Evolutionary conservation across 2,113 vertebrate species (phyloP), one percentile per base, ranked within the genome.

Genomic region (Chitala chitala): DNA sequence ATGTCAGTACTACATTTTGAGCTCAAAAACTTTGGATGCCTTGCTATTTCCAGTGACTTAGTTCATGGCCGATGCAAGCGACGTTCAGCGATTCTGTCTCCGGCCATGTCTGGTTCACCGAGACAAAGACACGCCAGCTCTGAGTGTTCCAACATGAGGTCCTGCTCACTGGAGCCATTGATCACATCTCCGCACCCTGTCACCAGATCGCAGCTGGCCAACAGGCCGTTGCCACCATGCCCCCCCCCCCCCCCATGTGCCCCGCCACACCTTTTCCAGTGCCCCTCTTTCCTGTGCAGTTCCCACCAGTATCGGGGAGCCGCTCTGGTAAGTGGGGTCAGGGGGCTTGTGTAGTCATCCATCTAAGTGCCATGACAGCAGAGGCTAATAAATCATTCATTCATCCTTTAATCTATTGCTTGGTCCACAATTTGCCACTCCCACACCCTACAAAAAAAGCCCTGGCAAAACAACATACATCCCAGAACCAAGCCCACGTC

Each of bases 321-420:
- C n/a, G 89, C 87, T 82, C 86, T 90, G 85, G 88, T 89, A 90
- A 90, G 88, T 90, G 91, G 88, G 90, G 89, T 91, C 87, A 90
- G 80, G 87, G 91, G 91, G 89, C 75, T 80, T 85, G 83, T 92
- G 89, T 90, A 90, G 90, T 91, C 89, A 92, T 92, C 89, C 90
- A 91, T 91, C 91, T 90, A 90, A 90, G 84, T 89, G 87, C 87
- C 79, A 76, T 89, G 89, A 90, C 88, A 90, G 88, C 86, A 78
- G 87, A 84, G 89, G 89, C 89, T 90, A 92, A 92, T 92, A 92
- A 91, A 91, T 92, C 91, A 92, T 88, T 89, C 90, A 91, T 92
- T 92, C 91, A 91, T 90, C 83, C 82, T 91, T 91, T 89, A 91
- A 91, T 91, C 89, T 88, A 89, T 89, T 82, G 87, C 84, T 83